These are phyloP conservation scores for Sprattus sprattus DNA, from an alignment of 2,113 vertebrate genomes.

Conservation along the genomic window DNA sequence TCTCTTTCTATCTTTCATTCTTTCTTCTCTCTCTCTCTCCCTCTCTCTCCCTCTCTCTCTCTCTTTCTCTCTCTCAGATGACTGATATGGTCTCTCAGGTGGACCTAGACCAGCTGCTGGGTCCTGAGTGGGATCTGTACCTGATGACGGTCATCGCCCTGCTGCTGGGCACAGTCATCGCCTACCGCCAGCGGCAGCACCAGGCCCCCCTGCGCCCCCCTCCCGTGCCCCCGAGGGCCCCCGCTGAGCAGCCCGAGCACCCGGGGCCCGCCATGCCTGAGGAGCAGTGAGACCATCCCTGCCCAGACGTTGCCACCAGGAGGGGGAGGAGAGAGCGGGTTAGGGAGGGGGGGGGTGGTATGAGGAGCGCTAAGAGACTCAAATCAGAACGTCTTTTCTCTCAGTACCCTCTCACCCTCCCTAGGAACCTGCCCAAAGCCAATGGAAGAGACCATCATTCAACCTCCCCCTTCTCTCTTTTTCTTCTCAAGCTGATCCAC, in stretches of 20 bases:
- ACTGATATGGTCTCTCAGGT: conserved; percentile 82
- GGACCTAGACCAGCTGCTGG: conserved; percentile 94
- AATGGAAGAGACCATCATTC: background rate
- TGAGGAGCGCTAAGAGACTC: background rate
- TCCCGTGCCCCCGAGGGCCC: conserved; percentile 61
- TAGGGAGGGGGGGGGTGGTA: conserved; percentile 19
- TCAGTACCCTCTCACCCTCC: conserved; percentile 17
- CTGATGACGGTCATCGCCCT: conserved; percentile 97
- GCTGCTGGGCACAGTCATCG: conserved; percentile 92
- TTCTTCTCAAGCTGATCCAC: background rate
- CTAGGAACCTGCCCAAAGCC: background rate
- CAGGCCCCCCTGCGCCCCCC: conserved; percentile 74
- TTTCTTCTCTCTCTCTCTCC: conserved; percentile 10
- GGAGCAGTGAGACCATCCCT: conserved; percentile 48
- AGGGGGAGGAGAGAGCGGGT: conserved; percentile 37
- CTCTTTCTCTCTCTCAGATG: conserved; percentile 67
- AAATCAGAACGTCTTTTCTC: background rate
- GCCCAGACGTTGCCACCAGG: background rate
- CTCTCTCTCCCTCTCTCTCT: background rate
- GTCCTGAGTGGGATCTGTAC: conserved; percentile 98
- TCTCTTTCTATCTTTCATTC: background rate
- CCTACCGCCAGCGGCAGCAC: conserved; percentile 93
- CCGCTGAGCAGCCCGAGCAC: conserved; percentile 44
- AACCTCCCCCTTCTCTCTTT: background rate
- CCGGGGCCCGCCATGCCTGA: conserved; percentile 53